These are phyloP conservation scores for Nasalis larvatus DNA, from an alignment of 2,113 vertebrate species.

Conservation along the genomic window DNA sequence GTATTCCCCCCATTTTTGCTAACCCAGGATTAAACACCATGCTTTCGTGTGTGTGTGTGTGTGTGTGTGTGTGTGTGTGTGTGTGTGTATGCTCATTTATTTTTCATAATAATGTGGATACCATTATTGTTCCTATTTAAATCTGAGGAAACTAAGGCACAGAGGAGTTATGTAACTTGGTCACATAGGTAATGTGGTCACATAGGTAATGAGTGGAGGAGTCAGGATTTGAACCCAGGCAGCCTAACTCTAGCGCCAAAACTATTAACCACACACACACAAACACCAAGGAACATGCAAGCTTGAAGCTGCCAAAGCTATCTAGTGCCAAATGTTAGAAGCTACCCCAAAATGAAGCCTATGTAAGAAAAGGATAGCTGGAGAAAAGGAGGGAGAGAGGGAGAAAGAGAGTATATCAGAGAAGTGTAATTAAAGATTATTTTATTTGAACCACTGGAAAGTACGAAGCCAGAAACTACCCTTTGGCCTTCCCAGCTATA, in stretches of 20 bases:
- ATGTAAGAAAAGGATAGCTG: background rate
- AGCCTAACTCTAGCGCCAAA: background rate
- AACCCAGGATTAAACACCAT: background rate
- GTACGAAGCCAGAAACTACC: background rate
- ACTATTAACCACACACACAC: background rate
- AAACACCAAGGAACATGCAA: background rate
- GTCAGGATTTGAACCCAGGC: background rate
- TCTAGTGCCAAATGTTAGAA: background rate
- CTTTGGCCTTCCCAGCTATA: background rate
- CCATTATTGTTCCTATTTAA: background rate
- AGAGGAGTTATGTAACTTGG: background rate
- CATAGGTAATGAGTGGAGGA: background rate
- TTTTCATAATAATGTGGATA: background rate
- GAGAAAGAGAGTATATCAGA: background rate
- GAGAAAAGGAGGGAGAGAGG: background rate
- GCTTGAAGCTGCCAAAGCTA: background rate
- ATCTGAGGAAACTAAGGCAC: background rate
- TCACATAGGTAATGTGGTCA: background rate
- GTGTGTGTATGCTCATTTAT: background rate
- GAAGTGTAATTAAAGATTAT: background rate
- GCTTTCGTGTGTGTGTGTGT: background rate
- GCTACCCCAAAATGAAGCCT: background rate
- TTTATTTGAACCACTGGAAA: background rate
- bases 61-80: too few relatives aligned
- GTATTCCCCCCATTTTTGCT: background rate